Evolutionary conservation across 2,113 vertebrate species (phyloP), one percentile per base, ranked within the genome.

Genomic region (Rhineura floridana): DNA sequence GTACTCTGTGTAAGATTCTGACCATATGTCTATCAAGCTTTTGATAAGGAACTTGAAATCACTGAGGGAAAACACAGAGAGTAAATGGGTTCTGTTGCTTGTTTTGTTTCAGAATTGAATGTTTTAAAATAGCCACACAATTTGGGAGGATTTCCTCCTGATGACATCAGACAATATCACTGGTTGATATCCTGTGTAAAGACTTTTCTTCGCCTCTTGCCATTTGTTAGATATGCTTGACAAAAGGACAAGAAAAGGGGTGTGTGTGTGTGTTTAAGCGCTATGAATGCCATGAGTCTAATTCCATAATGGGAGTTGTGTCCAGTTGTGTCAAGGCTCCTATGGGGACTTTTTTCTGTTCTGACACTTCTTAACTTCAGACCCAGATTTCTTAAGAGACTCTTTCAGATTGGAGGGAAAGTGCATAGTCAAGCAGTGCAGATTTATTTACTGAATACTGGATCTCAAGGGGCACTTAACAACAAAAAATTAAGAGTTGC

Each of bases 121-220:
- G 55, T 44, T 72, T 30, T 46, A 21, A 88, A 87, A 90, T 88
- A 23, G 0, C 75, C 85, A 63, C 42, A 90, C 12, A 0, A 9
- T 1, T 2, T 7, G 1, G 82, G 62, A 92, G 82, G 88, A 91
- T 88, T 85, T 91, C 79, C 87, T 88, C 77, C 10, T 23, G 6
- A 90, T 90, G 75, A 90, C 30, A 69, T 81, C 2, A 6, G 91
- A 81, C 86, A 59, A 19, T 19, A 93, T 69, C 11, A 44, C 87
- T 9, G 50, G n/a, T 52, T 0, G 3, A 80, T 91, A 83, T 86
- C 75, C 81, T 87, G 15, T 79, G 79, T 80, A 55, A 92, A 85
- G 19, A 28, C 6, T 46, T 63, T 25, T 11, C 75, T 80, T 83
- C 67, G 69, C 0, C 44, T 86, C 88, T 85, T 76, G 50, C 25